A percentile compares a stretch with the other conserved stretches of the same genome.
These are phyloP conservation scores for Falcunculus frontatus DNA, from an alignment of 2,113 vertebrate species.

Conservation along the genomic window DNA sequence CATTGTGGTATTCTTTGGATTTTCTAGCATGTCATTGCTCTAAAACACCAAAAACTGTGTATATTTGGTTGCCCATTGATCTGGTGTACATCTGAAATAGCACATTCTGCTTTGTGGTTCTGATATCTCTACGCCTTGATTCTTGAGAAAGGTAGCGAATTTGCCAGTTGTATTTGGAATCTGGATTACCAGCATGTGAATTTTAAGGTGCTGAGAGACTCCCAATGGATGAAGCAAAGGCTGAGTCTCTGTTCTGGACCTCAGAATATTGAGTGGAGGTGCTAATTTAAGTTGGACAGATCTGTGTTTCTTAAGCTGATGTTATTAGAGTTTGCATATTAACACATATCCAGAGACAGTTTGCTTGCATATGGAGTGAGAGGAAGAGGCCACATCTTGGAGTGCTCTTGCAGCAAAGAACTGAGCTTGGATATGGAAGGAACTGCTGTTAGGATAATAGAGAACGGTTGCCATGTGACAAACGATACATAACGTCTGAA, in stretches of 20 bases:
- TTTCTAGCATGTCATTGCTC: accelerated
- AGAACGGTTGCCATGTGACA: background rate
- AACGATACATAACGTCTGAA: background rate
- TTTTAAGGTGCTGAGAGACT: background rate
- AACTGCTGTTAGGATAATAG: background rate
- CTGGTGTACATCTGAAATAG: background rate
- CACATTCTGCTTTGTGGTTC: background rate
- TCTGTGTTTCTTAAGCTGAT: background rate
- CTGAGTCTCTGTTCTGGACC: background rate
- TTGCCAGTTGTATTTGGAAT: background rate
- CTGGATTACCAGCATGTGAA: background rate
- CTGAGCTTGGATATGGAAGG: background rate
- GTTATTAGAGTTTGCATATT: background rate
- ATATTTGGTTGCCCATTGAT: background rate
- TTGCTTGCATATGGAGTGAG: background rate
- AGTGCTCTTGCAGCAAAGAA: background rate
- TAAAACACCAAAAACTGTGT: background rate
- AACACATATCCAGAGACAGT: background rate
- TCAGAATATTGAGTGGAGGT: background rate
- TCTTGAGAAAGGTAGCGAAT: background rate
- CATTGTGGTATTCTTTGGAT: background rate
- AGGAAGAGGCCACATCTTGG: background rate
- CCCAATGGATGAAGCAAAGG: background rate
- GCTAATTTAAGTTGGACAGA: background rate
- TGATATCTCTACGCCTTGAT: background rate